phyloP scores from a whole-genome alignment of 2,113 vertebrate genomes.

The Peromyscus polionotus region DNA sequence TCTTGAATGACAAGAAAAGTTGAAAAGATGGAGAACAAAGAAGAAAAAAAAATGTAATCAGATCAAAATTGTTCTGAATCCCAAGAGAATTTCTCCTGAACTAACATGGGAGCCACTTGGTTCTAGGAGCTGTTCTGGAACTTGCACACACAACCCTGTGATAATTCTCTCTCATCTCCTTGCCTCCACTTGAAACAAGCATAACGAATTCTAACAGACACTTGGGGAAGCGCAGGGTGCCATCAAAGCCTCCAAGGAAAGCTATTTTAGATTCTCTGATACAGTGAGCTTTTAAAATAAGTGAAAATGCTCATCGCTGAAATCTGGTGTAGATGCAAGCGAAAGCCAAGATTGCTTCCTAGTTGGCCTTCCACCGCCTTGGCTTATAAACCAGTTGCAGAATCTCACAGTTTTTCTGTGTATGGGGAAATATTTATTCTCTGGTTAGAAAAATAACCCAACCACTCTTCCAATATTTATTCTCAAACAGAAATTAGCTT shows the following conservation, averaged over 20 bases:
- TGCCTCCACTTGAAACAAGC: slow-evolving; percentile 20
- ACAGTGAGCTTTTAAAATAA: slow-evolving; percentile 50
- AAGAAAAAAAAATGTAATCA: neutral
- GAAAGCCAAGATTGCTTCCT: slow-evolving; percentile 48
- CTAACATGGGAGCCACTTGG: neutral
- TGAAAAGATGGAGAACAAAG: neutral
- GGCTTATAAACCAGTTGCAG: slow-evolving; percentile 26
- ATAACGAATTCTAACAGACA: neutral
- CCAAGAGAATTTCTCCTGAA: neutral
- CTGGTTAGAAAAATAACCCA: slow-evolving; percentile 58
- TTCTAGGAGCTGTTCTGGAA: neutral
- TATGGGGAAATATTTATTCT: slow-evolving; percentile 61
- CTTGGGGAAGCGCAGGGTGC: neutral
- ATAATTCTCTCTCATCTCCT: neutral
- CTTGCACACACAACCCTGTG: neutral
- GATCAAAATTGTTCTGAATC: neutral
- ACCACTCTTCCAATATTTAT: slow-evolving; percentile 58
- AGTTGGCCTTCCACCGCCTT: neutral
- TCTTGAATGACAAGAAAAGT: neutral
- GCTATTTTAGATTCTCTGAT: slow-evolving; percentile 42
- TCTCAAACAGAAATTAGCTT: slow-evolving; percentile 51
- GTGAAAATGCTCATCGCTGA: neutral
- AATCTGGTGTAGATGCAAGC: slow-evolving; percentile 42
- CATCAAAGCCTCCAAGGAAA: slow-evolving; percentile 50
- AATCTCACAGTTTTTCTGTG: slow-evolving; percentile 62